These are phyloP conservation scores for Platerodrilus igneus DNA, from an alignment of 2,888 invertebrate species.

Conservation along the genomic window DNA sequence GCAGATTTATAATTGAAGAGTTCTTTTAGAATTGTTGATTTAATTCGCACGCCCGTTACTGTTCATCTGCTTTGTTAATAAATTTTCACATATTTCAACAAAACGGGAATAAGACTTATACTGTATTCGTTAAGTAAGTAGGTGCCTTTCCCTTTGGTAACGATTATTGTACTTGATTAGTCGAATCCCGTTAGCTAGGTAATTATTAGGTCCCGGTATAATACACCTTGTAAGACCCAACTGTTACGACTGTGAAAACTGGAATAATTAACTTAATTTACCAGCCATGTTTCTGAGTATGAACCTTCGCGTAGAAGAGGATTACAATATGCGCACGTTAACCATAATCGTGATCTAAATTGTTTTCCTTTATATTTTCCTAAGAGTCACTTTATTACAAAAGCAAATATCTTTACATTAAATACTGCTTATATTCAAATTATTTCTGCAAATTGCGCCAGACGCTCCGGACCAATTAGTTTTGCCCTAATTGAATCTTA, in stretches of 20 bases:
- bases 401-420: slow-evolving; percentile 45
- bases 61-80: no score
- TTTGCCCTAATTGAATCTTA: slow-evolving; percentile 44
- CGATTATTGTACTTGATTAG: slow-evolving; percentile 14
- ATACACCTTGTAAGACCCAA: slow-evolving; percentile 11
- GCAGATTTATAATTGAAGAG: no score
- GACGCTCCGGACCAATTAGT: slow-evolving; percentile 41
- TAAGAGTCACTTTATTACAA: slow-evolving; percentile 40
- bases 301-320: slow-evolving; percentile 29
- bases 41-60: no score
- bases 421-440: slow-evolving; percentile 48
- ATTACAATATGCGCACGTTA: slow-evolving; percentile 39
- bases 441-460: slow-evolving; percentile 37
- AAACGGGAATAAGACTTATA: no score
- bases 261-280: slow-evolving; percentile 32
- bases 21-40: no score
- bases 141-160: no score
- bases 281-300: slow-evolving; percentile 31
- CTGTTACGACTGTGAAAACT: slow-evolving; percentile 20
- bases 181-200: slow-evolving; percentile 13
- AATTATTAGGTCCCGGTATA: no score
- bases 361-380: slow-evolving; percentile 23
- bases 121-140: no score
- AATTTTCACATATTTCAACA: no score
- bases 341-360: slow-evolving; percentile 43